Evolutionary conservation across 2,888 invertebrate genomes (phyloP), one percentile per base, ranked within the genome.

Genomic region (Eurytoma adleriae): DNA sequence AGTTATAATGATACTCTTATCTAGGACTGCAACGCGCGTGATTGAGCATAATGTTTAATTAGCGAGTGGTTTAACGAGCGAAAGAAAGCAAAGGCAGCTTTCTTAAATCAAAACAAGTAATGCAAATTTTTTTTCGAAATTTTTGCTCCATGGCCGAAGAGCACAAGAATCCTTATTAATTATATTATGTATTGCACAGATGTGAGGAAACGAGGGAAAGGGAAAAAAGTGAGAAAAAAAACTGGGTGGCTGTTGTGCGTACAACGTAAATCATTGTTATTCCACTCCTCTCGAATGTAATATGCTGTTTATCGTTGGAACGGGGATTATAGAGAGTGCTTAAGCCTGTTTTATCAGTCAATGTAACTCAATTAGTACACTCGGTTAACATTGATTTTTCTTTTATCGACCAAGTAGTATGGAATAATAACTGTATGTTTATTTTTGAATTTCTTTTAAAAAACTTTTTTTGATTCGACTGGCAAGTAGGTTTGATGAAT

Each of bases 271-370:
- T 83, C 78, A 83, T 83, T 83, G 82, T 83, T 83, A 81, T 81
- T 83, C 77, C 81, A 81, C 82, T 82, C 78, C 82, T 82, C 82
- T 82, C 80, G 75, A 83, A 73, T 83, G 79, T 81, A 83, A 83
- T 83, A 81, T 77, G 83, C 83, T 83, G 80, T 82, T 82, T 78
- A 81, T 81, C 81, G 83, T 83, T 83, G 83, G 83, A 83, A 83
- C 81, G 83, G 83, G 83, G 83, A 79, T 81, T 80, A 76, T 80
- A 75, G 72, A 82, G 80, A 78, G 80, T 80, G 82, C 78, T 78
- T 57, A 66, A 79, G 67, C 66, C 76, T 82, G 79, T 82, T 82
- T 82, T 82, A 82, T 79, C 70, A 81, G 62, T 72, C 76, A 74
- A 79, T 79, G 66, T 79, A 82, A 79, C 72, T 64, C 67, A 79